Percentiles rank a stretch among this genome's conserved stretches.
phyloP scores from a whole-genome alignment of 2,797 vertebrate genomes.

The Lateolabrax maculatus region DNA sequence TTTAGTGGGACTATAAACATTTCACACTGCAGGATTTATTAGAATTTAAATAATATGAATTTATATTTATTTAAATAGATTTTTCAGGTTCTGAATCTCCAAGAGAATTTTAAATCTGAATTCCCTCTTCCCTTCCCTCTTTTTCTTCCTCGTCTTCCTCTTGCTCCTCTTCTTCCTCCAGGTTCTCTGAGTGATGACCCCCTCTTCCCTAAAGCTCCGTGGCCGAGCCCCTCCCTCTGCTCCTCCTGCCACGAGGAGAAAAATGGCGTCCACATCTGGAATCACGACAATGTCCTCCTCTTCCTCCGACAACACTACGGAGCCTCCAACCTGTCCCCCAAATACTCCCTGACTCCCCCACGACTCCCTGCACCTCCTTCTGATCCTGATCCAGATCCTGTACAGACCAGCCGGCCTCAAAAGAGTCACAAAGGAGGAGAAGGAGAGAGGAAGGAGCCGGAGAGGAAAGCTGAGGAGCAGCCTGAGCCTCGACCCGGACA shows the following conservation, averaged over 20 bases:
- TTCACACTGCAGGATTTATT: too few species aligned
- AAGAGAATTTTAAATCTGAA: too few species aligned
- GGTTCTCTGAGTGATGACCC: conserved; percentile 94
- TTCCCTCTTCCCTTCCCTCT: background rate
- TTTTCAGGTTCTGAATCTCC: too few species aligned
- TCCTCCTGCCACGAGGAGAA: conserved; percentile 91
- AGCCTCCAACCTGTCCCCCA: conserved; percentile 83
- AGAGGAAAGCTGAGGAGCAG: conserved; percentile 6
- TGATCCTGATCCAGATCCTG: background rate
- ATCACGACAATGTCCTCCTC: conserved; percentile 85
- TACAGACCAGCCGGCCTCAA: background rate
- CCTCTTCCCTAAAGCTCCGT: conserved; percentile 91
- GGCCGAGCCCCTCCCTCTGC: conserved; percentile 93
- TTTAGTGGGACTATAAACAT: too few species aligned
- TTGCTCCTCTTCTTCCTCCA: conserved; percentile 62
- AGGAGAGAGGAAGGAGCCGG: conserved; percentile 24
- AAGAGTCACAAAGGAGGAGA: conserved; percentile 31
- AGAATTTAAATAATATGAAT: too few species aligned
- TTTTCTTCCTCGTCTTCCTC: background rate
- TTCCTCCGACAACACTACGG: conserved; percentile 92
- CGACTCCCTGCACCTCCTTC: conserved; percentile 19
- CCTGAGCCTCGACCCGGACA: background rate
- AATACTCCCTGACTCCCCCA: conserved; percentile 67
- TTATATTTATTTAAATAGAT: too few species aligned
- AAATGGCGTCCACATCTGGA: conserved; percentile 90